phyloP scores from a whole-genome alignment of 2,888 invertebrate species.

The Gnatocerus cornutus region DNA sequence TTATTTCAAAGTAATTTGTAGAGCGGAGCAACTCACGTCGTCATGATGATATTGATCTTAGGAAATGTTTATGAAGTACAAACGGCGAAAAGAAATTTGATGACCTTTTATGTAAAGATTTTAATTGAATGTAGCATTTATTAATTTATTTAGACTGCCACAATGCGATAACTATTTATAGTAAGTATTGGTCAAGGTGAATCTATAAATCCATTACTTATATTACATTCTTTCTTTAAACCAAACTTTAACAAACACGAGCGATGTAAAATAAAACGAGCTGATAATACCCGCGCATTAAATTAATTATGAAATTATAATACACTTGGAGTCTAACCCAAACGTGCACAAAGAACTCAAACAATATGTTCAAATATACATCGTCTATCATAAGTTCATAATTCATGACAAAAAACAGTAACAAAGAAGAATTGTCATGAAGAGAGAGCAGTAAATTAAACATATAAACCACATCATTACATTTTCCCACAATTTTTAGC shows the following conservation, averaged over 20 bases:
- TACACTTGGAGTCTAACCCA: slow-evolving; percentile 19
- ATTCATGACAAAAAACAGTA: slow-evolving; percentile 8
- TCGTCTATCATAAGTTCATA: slow-evolving; percentile 17
- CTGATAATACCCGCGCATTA: not conserved
- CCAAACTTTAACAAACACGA: slow-evolving; percentile 7
- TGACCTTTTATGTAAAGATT: slow-evolving; percentile 12
- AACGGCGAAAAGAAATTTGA: not conserved
- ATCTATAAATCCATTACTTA: slow-evolving; percentile 26
- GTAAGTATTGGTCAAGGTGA: slow-evolving; percentile 30
- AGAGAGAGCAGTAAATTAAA: not conserved
- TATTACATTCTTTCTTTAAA: slow-evolving; percentile 15
- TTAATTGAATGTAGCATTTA: slow-evolving; percentile 4
- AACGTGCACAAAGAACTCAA: slow-evolving; percentile 18
- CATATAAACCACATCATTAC: not conserved
- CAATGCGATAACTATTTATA: slow-evolving; percentile 36
- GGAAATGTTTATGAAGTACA: not conserved
- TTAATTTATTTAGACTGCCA: slow-evolving; percentile 33
- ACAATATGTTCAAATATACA: slow-evolving; percentile 15
- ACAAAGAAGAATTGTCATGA: slow-evolving; percentile 14
- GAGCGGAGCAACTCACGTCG: slow-evolving; percentile 12
- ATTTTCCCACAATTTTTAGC: not conserved
- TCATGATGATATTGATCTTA: slow-evolving; percentile 28
- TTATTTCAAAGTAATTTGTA: slow-evolving; percentile 23
- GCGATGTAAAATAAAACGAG: slow-evolving; percentile 8
- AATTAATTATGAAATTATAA: slow-evolving; percentile 31